phyloP scores from a whole-genome alignment of 1,140 invertebrate species.

The Drepana arcuata region DNA sequence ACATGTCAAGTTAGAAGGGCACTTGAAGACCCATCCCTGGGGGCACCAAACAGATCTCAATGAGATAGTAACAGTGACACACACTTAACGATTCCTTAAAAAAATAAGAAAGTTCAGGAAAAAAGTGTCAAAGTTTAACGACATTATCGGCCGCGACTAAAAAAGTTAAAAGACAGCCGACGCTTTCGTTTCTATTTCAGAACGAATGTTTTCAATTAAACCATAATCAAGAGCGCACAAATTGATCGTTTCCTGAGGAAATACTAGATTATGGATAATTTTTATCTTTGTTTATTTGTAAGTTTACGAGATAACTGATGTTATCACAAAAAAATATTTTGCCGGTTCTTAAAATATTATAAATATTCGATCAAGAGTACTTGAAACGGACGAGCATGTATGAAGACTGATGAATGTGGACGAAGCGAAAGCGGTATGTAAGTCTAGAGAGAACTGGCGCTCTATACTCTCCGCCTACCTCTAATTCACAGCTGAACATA shows the following conservation, averaged over 20 bases:
- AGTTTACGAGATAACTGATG: constrained; percentile 7
- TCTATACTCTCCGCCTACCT: too few species aligned
- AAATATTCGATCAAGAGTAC: neutral
- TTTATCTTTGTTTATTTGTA: constrained; percentile 24
- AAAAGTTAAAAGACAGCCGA: constrained; percentile 30
- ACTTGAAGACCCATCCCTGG: too few species aligned
- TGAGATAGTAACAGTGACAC: constrained; percentile 31
- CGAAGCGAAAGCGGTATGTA: too few species aligned
- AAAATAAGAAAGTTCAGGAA: constrained; percentile 24
- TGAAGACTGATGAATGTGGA: too few species aligned
- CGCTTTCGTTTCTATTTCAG: constrained; percentile 15
- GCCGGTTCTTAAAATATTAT: constrained; percentile 4
- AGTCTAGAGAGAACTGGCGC: too few species aligned
- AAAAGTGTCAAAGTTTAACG: constrained; percentile 56
- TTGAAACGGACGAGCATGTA: too few species aligned
- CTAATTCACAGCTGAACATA: neutral
- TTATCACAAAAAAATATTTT: constrained; percentile 2
- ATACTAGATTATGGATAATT: constrained; percentile 28
- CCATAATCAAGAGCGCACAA: constrained; percentile 33
- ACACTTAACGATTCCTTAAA: constrained; percentile 31
- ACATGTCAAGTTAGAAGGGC: too few species aligned
- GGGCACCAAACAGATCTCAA: too few species aligned
- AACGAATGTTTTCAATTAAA: constrained; percentile 50
- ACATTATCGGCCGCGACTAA: constrained; percentile 34
- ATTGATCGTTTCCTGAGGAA: constrained; percentile 52